phyloP scores from a whole-genome alignment of 2,888 invertebrate genomes.

The Melanostoma scalare region DNA sequence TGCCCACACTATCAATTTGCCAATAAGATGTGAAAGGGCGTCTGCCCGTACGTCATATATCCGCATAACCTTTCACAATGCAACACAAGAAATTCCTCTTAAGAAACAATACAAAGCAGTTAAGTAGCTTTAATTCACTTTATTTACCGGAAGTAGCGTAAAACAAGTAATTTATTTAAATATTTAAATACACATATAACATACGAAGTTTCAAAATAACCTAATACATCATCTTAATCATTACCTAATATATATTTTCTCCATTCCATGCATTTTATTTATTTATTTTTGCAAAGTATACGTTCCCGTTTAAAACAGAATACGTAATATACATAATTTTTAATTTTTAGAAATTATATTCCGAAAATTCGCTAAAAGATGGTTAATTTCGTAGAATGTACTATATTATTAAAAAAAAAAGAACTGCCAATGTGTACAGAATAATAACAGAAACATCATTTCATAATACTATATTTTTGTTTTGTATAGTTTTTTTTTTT shows the following conservation, averaged over 20 bases:
- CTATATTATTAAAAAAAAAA: conserved; percentile 6
- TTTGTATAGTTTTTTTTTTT: neutral
- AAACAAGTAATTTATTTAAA: conserved; percentile 50
- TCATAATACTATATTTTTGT: conserved; percentile 48
- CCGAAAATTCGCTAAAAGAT: conserved; percentile 10
- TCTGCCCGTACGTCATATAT: too few species aligned
- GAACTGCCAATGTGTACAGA: conserved; percentile 46
- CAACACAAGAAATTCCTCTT: too few species aligned
- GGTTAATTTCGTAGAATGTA: neutral
- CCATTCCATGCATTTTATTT: conserved; percentile 15
- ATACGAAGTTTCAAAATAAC: conserved; percentile 55
- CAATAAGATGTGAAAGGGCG: too few species aligned
- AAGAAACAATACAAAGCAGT: neutral
- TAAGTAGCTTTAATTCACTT: conserved; percentile 36
- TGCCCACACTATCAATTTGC: too few species aligned
- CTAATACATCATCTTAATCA: conserved; percentile 48
- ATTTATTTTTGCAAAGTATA: conserved; percentile 21
- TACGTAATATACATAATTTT: conserved; percentile 16
- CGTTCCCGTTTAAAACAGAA: conserved; percentile 18
- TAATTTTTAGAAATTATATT: conserved; percentile 32
- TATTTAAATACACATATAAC: conserved; percentile 59
- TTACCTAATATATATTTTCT: conserved; percentile 31
- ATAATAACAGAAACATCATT: conserved; percentile 14
- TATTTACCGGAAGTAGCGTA: conserved; percentile 49
- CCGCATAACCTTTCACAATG: too few species aligned